Percentiles rank a stretch among this genome's conserved stretches.
These are phyloP conservation scores for Chaitophorus viminalis DNA, from an alignment of 2,888 invertebrate species.

Conservation along the genomic window DNA sequence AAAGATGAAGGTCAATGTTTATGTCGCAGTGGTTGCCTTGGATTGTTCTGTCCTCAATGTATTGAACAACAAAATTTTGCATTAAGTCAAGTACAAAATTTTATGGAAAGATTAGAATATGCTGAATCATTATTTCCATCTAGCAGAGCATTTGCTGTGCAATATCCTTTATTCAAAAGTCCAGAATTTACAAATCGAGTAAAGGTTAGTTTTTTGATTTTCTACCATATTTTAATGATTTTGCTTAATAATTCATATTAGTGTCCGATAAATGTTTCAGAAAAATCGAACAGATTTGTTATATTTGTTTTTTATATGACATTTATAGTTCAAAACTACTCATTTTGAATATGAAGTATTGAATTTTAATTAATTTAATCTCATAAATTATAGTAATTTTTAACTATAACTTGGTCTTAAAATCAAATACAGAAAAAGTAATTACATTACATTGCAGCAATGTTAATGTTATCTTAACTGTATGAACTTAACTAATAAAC, in stretches of 20 bases:
- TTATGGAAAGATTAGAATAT: slow-evolving; percentile 79
- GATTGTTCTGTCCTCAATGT: slow-evolving; percentile 78
- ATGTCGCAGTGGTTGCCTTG: slow-evolving; percentile 76
- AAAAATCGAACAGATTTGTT: background rate
- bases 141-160: slow-evolving; percentile 79
- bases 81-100: slow-evolving; percentile 77
- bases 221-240: slow-evolving; percentile 16
- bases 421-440: background rate
- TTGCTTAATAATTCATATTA: background rate
- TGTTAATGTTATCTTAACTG: no score
- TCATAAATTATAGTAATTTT: background rate
- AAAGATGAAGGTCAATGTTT: slow-evolving; percentile 51
- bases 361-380: background rate
- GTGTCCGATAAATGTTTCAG: background rate
- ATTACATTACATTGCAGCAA: background rate
- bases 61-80: slow-evolving; percentile 79
- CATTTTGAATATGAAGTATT: background rate
- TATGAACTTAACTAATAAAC: background rate
- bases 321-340: background rate
- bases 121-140: slow-evolving; percentile 88
- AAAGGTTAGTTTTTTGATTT: slow-evolving; percentile 70
- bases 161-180: slow-evolving; percentile 78
- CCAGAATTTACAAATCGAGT: slow-evolving; percentile 75
- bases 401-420: background rate
- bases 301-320: background rate